These are phyloP conservation scores for Fulmarus glacialis DNA, from an alignment of 2,113 vertebrate genomes.

Conservation along the genomic window DNA sequence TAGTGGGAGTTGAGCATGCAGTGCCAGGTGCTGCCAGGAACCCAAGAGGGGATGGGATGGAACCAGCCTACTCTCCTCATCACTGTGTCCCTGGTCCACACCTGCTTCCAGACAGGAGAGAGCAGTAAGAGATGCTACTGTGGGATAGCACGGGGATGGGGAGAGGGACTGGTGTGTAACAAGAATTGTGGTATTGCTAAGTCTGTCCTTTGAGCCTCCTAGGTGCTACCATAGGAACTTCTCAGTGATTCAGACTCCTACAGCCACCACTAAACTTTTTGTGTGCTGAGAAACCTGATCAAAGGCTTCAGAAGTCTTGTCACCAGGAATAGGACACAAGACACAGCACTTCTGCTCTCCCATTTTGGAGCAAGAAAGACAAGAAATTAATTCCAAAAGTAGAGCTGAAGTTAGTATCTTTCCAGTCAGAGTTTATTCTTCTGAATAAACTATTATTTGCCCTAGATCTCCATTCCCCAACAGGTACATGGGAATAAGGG, in stretches of 20 bases:
- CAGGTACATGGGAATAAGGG: not conserved
- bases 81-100: not conserved
- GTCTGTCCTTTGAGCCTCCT: not conserved
- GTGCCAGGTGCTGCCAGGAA: not conserved
- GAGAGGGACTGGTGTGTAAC: not conserved
- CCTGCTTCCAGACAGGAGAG: not conserved
- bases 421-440: not conserved
- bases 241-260: not conserved
- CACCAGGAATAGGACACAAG: not conserved
- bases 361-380: not conserved
- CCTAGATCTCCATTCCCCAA: not conserved
- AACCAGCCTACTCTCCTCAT: not conserved
- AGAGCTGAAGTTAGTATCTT: not conserved
- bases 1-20: rapidly evolving
- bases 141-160: not conserved
- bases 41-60: not conserved
- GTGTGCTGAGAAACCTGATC: not conserved
- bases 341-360: not conserved
- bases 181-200: not conserved
- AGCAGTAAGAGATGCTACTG: not conserved
- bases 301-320: not conserved
- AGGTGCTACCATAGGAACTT: not conserved
- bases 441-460: not conserved
- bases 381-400: not conserved
- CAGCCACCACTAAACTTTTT: not conserved